Percentiles rank a stretch among this genome's conserved stretches.
These are phyloP conservation scores for Brachyistius frenatus DNA, from an alignment of 2,113 vertebrate genomes.

Conservation along the genomic window DNA sequence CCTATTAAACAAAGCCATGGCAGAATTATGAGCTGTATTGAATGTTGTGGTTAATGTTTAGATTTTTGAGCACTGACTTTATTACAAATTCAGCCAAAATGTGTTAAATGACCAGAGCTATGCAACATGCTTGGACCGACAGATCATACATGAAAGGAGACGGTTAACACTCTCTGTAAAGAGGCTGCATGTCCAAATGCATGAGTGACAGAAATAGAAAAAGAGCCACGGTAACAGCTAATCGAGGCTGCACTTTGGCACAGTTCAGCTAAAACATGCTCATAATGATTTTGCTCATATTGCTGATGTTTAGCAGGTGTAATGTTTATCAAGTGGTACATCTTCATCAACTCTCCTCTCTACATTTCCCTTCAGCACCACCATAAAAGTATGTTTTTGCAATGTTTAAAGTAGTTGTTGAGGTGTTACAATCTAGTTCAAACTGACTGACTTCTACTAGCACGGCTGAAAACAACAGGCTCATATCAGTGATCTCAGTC, in stretches of 20 bases:
- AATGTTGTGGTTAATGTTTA: background rate
- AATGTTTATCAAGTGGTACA: too few species aligned
- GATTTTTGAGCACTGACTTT: background rate
- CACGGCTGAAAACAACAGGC: background rate
- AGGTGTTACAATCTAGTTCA: background rate
- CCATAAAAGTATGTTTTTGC: background rate
- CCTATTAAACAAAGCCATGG: slow-evolving; percentile 6
- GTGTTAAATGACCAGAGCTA: background rate
- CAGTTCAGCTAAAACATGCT: background rate
- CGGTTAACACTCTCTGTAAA: background rate
- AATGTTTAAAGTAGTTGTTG: background rate
- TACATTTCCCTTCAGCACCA: background rate
- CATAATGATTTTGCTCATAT: background rate
- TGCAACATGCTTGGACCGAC: background rate
- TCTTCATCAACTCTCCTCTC: background rate
- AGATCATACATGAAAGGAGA: background rate
- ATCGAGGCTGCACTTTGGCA: background rate
- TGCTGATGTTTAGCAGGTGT: too few species aligned
- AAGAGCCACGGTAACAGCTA: background rate
- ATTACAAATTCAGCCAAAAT: background rate
- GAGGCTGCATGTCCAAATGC: background rate
- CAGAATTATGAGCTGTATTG: background rate
- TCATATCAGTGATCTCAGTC: background rate
- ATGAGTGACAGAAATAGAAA: too few species aligned
- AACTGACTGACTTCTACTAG: background rate